Evolutionary conservation across 2,113 vertebrate species (phyloP).

Genomic region (Cnemophilus loriae): DNA sequence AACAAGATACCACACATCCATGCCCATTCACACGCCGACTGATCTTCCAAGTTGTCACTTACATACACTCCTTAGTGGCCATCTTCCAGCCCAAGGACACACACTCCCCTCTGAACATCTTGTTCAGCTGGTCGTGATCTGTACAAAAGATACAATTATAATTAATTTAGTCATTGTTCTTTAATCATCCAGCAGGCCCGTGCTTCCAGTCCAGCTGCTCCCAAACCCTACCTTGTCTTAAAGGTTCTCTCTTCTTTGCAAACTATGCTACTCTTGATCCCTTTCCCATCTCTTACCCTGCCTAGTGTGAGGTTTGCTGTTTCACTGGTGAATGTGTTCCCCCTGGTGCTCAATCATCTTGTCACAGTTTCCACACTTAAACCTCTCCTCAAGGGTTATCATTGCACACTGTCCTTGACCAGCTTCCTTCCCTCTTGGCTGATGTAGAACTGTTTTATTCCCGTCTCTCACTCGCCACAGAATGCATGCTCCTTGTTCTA

Average conservation of each 20-base stretch:
- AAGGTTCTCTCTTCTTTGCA: background rate
- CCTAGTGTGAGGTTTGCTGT: background rate
- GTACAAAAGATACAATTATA: background rate
- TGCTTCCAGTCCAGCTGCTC: background rate
- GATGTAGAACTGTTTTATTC: background rate
- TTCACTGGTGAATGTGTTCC: background rate
- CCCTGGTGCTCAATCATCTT: background rate
- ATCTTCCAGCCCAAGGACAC: background rate
- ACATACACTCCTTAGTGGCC: background rate
- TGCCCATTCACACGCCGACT: accelerated
- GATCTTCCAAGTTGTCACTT: background rate
- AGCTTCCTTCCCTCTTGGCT: background rate
- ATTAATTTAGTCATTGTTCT: background rate
- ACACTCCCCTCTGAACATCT: background rate
- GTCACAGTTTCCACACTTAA: background rate
- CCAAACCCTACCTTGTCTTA: background rate
- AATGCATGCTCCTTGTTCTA: background rate
- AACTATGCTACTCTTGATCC: background rate
- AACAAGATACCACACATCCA: accelerated
- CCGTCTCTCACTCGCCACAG: background rate
- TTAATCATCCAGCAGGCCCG: background rate
- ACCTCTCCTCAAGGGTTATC: background rate
- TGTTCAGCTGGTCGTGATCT: background rate
- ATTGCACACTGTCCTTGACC: accelerated
- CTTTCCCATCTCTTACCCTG: background rate